Percentiles rank a stretch among this genome's conserved stretches.
These are phyloP conservation scores for Mormoops blainvillei DNA, from an alignment of 2,113 vertebrate species.

Conservation along the genomic window DNA sequence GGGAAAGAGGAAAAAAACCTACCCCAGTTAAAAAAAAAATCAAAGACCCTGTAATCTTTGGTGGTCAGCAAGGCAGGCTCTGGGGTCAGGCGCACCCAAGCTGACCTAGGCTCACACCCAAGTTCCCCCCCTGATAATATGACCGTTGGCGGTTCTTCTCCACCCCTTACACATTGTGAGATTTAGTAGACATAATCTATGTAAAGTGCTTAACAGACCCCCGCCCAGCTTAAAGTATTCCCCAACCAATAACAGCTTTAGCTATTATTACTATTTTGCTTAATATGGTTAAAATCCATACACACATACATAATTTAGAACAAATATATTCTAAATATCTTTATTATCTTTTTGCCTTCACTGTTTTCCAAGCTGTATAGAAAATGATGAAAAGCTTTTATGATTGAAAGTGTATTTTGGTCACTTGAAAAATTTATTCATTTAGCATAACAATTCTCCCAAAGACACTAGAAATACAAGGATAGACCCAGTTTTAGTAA, in stretches of 20 bases:
- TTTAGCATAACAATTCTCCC: neutral
- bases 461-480: neutral
- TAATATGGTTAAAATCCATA: neutral
- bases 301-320: neutral
- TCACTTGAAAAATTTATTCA: neutral
- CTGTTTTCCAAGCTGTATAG: neutral
- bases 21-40: neutral
- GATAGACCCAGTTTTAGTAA: neutral
- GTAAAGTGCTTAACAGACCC: neutral
- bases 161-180: neutral
- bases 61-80: neutral
- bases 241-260: neutral
- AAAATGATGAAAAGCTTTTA: neutral
- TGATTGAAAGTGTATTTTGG: neutral
- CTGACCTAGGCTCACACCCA: neutral
- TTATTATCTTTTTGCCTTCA: neutral
- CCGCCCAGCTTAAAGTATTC: too few species aligned
- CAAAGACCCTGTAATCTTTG: neutral
- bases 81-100: neutral
- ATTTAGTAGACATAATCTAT: neutral
- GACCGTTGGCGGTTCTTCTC: neutral
- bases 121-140: neutral
- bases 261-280: neutral
- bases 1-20: neutral
- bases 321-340: neutral